These are phyloP conservation scores for Clanis bilineata DNA, from an alignment of 2,888 invertebrate species.

Conservation along the genomic window DNA sequence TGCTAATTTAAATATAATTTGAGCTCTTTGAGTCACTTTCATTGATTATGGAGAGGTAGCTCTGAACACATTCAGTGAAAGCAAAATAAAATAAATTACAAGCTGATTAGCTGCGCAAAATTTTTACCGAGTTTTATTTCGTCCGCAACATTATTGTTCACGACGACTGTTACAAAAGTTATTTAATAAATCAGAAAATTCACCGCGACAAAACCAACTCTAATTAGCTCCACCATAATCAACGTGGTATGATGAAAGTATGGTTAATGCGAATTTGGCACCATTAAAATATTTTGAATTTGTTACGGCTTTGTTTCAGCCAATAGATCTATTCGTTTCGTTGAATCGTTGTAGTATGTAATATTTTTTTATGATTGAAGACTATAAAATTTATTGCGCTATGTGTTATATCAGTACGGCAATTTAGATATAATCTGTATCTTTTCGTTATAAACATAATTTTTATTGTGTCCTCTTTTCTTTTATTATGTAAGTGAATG, in stretches of 20 bases:
- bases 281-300: background rate
- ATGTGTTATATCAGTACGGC: background rate
- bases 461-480: background rate
- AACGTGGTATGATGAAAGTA: conserved; percentile 1
- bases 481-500: background rate
- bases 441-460: background rate
- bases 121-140: background rate
- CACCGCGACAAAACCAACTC: background rate
- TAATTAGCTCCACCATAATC: background rate
- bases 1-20: background rate
- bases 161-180: background rate
- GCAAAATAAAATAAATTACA: conserved; percentile 3
- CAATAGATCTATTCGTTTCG: conserved; percentile 2
- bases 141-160: background rate
- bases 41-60: background rate
- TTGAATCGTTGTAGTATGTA: background rate
- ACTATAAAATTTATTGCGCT: background rate
- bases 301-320: background rate
- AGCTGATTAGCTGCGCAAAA: background rate
- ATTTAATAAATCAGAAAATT: background rate
- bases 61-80: background rate
- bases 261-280: background rate
- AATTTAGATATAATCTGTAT: background rate
- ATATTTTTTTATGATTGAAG: background rate
- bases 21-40: background rate